These are phyloP conservation scores for Rhagonycha lutea DNA, from an alignment of 2,888 invertebrate genomes.

Conservation along the genomic window DNA sequence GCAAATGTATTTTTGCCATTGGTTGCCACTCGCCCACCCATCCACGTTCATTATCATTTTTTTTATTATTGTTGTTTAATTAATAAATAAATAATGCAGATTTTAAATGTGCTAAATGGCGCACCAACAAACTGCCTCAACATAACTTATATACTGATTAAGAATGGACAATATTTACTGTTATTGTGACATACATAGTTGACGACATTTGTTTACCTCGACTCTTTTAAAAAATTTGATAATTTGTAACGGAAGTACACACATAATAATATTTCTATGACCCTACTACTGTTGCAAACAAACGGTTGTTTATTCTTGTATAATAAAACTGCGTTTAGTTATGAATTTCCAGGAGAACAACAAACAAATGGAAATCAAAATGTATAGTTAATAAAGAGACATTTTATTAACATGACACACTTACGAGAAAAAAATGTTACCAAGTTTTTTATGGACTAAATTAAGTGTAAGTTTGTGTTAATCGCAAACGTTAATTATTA, in stretches of 20 bases:
- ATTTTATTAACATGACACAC: constrained; percentile 27
- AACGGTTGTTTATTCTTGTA: background rate
- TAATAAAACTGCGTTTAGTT: background rate
- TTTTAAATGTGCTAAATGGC: background rate
- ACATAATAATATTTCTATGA: background rate
- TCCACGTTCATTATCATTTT: constrained; percentile 42
- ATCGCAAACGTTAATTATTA: background rate
- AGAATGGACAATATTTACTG: constrained; percentile 38
- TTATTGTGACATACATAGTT: constrained; percentile 13
- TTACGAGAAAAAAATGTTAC: constrained; percentile 33
- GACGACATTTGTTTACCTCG: background rate
- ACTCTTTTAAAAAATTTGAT: background rate
- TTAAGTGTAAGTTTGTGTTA: constrained; percentile 19
- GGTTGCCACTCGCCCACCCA: background rate
- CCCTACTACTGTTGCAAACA: background rate
- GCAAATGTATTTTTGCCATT: constrained; percentile 52
- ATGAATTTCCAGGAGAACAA: background rate
- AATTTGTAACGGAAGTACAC: background rate
- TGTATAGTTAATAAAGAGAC: constrained; percentile 6
- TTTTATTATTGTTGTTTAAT: constrained; percentile 26
- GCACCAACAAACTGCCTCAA: constrained; percentile 31
- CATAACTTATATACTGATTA: constrained; percentile 30
- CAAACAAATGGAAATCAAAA: background rate
- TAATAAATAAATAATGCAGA: background rate
- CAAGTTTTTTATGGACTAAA: constrained; percentile 34